Base-by-base conservation (phyloP, 2,113 vertebrate species). In the Calypte anna region DNA sequence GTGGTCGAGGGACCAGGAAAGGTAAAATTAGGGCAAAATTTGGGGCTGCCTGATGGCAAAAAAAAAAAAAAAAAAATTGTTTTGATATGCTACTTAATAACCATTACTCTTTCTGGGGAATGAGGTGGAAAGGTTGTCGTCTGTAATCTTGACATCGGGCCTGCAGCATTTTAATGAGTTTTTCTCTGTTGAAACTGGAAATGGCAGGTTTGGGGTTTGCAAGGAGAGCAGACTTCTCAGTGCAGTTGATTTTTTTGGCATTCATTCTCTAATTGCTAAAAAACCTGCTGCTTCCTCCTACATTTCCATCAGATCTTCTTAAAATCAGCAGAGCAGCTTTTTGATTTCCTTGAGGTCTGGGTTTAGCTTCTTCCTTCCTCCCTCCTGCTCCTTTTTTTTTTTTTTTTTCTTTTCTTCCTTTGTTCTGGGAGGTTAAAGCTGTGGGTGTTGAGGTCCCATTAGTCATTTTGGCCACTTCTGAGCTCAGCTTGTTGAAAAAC, bases 371-470 rank as follows among this genome's bases (percentile, higher is more conserved):
- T 95, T 95, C 84, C 92, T 93, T 88, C 95, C 25, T 82, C 80
- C 22, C 25, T 82, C 83, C 25, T 18, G 57, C 93, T 94, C 82
- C 83, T 50, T 46, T 78, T 83, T 74, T 87, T 75, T 88, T 40
- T 40, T 40, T 40, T 40, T 40, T 40, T 40, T 40, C 12, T 40
- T 40, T 40, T 40, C 11, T 40, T 82, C 70, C 86, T 93, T 96
- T 94, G 93, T 91, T 83, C 40, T 48, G n/a, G 36, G 80, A 94
- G 97, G 95, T 96, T 64, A 92, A 87, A n/a, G 72, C 83, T 61
- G 97, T 94, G 94, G 96, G 96, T 85, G 94, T 86, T 50, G 77
- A 94, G 97, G 95, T 91, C 95, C 50, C 24, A 0, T 94, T 87
- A 90, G 93, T 96, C 96, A 85, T 78, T 89, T 33, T 70, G 93